Evolutionary conservation across 2,113 vertebrate genomes (phyloP).

Genomic region (Odobenus rosmarus): DNA sequence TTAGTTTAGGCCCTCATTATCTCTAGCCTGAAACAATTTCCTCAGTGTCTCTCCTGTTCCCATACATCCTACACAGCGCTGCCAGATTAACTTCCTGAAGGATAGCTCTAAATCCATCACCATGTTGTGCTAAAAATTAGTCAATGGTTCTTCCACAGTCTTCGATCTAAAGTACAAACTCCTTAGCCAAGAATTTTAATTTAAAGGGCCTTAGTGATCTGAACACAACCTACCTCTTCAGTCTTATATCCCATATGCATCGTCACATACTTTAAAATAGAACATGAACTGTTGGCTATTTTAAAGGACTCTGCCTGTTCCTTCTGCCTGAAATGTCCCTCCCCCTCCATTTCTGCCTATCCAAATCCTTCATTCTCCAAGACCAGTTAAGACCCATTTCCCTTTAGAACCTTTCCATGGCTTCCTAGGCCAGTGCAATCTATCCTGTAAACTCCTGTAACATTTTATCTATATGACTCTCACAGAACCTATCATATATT

Average conservation of each 20-base stretch:
- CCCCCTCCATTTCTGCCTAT: background rate
- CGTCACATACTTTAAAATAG: slow-evolving; percentile 18
- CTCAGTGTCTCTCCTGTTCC: slow-evolving; percentile 40
- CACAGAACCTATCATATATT: background rate
- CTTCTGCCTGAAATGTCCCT: background rate
- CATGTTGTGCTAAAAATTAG: background rate
- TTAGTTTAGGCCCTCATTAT: slow-evolving; percentile 20
- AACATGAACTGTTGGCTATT: background rate
- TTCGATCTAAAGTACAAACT: slow-evolving; percentile 16
- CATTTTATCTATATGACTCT: background rate
- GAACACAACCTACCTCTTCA: slow-evolving; percentile 11
- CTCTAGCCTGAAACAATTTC: slow-evolving; percentile 56
- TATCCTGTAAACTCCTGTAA: background rate
- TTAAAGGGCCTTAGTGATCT: background rate
- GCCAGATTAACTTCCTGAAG: slow-evolving; percentile 18
- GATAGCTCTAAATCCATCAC: slow-evolving; percentile 21
- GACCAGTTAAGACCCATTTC: background rate
- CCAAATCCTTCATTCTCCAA: background rate
- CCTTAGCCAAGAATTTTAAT: background rate
- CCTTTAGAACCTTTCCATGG: background rate
- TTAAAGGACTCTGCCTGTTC: background rate
- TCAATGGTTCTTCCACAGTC: background rate
- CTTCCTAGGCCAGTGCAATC: background rate
- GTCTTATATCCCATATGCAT: background rate
- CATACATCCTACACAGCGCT: background rate